phyloP scores from a whole-genome alignment of 2,113 vertebrate species.

The Scytalopus superciliaris region DNA sequence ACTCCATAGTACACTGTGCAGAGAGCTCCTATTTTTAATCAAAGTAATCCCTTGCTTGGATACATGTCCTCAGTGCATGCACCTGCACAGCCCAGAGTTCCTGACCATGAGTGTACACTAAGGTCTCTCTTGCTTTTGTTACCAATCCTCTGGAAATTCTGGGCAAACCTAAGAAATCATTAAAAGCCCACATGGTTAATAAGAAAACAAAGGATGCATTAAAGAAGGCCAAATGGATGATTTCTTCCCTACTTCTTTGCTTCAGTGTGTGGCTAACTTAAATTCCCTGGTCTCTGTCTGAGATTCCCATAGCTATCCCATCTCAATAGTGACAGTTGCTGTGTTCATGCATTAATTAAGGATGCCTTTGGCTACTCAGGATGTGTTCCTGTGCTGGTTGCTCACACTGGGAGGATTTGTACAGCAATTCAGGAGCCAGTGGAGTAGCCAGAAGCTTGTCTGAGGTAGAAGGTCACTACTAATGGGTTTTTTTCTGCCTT shows the following conservation, averaged over 20 bases:
- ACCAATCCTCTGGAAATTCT: neutral
- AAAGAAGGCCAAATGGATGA: neutral
- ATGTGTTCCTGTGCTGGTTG: neutral
- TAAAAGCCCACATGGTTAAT: neutral
- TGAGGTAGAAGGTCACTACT: neutral
- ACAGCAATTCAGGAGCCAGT: neutral
- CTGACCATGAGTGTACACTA: accelerated
- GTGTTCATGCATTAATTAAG: neutral
- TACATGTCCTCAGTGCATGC: neutral
- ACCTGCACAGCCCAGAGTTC: accelerated
- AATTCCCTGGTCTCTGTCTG: neutral
- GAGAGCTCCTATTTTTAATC: neutral
- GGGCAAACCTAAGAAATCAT: neutral
- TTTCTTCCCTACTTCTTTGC: neutral
- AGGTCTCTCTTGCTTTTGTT: neutral
- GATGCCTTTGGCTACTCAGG: neutral
- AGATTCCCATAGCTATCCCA: neutral
- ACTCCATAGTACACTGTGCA: accelerated
- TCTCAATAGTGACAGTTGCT: neutral
- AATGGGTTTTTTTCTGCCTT: neutral
- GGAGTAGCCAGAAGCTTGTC: neutral
- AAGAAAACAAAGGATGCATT: neutral
- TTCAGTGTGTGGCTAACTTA: neutral
- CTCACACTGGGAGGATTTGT: neutral
- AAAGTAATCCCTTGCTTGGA: neutral